Evolutionary conservation across 2,113 vertebrate species (phyloP).

Genomic region (Pithys albifrons): DNA sequence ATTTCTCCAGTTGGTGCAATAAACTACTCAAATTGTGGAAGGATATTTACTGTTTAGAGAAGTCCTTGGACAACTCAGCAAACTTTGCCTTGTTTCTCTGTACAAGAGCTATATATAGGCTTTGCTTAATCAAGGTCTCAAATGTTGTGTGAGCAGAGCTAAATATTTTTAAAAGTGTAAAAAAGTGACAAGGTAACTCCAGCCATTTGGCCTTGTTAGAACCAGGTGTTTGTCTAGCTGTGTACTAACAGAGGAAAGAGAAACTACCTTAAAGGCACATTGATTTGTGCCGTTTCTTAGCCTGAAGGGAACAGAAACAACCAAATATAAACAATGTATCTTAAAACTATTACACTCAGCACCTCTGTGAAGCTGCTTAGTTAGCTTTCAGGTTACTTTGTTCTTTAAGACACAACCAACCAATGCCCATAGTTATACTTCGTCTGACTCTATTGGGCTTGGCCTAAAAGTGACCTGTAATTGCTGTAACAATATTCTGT

Average conservation of each 20-base stretch:
- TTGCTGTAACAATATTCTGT: not conserved
- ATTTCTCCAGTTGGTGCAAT: not conserved
- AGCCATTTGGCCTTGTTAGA: not conserved
- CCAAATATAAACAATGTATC: not conserved
- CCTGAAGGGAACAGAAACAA: not conserved
- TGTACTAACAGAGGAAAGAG: not conserved
- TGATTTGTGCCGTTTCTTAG: not conserved
- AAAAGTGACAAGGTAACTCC: not conserved
- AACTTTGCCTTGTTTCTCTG: conserved; percentile 3
- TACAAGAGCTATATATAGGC: not conserved
- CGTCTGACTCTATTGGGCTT: not conserved
- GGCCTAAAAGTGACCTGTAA: not conserved
- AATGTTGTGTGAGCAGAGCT: not conserved
- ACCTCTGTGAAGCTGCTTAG: not conserved
- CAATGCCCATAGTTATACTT: not conserved
- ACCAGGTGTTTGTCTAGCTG: not conserved
- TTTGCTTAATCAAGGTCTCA: not conserved
- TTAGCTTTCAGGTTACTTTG: not conserved
- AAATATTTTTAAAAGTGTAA: not conserved
- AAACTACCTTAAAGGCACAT: not conserved
- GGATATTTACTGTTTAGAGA: not conserved
- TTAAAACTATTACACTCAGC: not conserved
- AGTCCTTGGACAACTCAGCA: conserved; percentile 15
- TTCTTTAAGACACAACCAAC: not conserved
- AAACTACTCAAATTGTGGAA: not conserved